Conservation (phyloP, 1,140 invertebrate genomes). For the Pachypsylla venusta region DNA sequence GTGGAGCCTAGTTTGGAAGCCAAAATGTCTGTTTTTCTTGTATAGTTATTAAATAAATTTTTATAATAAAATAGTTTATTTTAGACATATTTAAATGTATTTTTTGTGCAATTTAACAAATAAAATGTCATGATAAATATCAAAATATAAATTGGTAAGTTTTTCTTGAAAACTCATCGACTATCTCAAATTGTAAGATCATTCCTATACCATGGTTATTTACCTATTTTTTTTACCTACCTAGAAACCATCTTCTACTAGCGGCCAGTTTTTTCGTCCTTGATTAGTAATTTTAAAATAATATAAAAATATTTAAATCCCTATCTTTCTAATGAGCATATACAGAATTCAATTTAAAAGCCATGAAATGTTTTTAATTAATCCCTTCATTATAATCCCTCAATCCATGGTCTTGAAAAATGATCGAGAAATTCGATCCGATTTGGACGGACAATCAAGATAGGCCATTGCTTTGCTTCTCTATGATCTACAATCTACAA, state of each 20-base stretch:
- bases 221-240: slow-evolving; percentile 8
- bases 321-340: no score
- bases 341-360: no score
- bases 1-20: slow-evolving; percentile 7
- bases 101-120: background rate
- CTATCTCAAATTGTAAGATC: no score
- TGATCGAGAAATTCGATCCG: no score
- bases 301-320: background rate
- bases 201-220: background rate
- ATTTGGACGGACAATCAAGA: no score
- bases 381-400: no score
- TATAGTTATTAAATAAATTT: slow-evolving; percentile 1
- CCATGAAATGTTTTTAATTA: no score
- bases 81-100: background rate
- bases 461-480: no score
- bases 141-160: background rate
- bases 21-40: slow-evolving; percentile 9
- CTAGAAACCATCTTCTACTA: background rate
- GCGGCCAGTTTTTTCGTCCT: background rate
- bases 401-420: no score
- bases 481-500: no score
- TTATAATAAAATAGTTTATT: slow-evolving; percentile 6
- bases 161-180: background rate
- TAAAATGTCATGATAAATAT: background rate
- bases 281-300: background rate